Evolutionary conservation across 2,888 invertebrate species (phyloP).

Genomic region (Eretmocerus hayati): DNA sequence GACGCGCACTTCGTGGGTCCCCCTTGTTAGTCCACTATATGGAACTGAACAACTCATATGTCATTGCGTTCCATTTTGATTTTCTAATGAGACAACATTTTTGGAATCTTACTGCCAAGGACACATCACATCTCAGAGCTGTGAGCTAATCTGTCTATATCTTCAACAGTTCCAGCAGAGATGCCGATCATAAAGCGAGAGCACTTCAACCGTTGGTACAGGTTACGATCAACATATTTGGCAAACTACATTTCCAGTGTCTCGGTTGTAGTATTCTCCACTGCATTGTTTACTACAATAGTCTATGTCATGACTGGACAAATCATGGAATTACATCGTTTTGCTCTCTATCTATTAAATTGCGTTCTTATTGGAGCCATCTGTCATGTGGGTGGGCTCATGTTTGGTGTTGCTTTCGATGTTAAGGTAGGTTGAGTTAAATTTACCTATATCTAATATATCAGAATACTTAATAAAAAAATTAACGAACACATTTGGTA

Average conservation of each 20-base stretch:
- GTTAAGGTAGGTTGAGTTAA: conserved; percentile 55
- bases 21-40: no score
- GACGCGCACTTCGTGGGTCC: no score
- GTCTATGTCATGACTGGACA: conserved; percentile 85
- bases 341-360: conserved; percentile 65
- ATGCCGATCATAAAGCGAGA: conserved; percentile 75
- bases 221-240: conserved; percentile 72
- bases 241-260: conserved; percentile 70
- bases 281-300: conserved; percentile 63
- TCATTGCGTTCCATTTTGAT: background rate
- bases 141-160: background rate
- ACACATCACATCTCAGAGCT: background rate
- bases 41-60: background rate
- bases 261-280: conserved; percentile 57
- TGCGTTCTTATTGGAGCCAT: conserved; percentile 74
- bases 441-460: background rate
- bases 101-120: background rate
- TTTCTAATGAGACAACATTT: background rate
- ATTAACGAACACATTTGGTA: no score
- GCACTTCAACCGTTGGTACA: conserved; percentile 87
- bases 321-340: conserved; percentile 66
- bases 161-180: conserved; percentile 67
- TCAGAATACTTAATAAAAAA: no score
- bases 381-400: conserved; percentile 76
- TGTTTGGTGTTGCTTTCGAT: conserved; percentile 75